phyloP scores from a whole-genome alignment of 2,797 vertebrate genomes.

The Sparus aurata region DNA sequence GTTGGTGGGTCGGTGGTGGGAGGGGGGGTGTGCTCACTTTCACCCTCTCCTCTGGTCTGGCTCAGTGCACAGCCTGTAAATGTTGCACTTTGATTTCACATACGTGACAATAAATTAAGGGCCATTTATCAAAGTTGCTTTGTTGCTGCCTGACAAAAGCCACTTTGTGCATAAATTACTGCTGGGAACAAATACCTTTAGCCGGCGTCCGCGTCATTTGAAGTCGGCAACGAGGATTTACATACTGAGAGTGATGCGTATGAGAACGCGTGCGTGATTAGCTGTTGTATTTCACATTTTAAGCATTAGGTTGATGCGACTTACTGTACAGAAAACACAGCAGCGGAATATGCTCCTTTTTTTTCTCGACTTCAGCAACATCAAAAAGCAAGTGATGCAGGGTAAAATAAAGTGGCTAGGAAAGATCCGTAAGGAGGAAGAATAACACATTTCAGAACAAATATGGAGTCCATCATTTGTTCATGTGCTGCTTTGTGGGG shows the following conservation, averaged over 20 bases:
- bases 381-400: conserved; percentile 27
- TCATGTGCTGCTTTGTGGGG: conserved; percentile 17
- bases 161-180: conserved; percentile 95
- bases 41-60: conserved; percentile 88
- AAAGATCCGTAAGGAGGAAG: not conserved
- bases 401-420: conserved; percentile 3
- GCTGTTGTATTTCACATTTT: conserved; percentile 59
- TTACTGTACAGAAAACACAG: conserved; percentile 23
- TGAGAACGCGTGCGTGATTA: conserved; percentile 52
- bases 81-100: conserved; percentile 96
- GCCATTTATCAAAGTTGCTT: conserved; percentile 93
- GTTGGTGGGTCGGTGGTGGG: no score
- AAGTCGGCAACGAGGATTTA: conserved; percentile 91
- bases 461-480: not conserved
- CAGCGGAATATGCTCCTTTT: conserved; percentile 5
- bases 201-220: conserved; percentile 87
- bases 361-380: conserved; percentile 4
- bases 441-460: not conserved
- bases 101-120: conserved; percentile 97
- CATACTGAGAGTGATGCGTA: conserved; percentile 75
- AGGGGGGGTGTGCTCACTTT: conserved; percentile 55
- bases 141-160: conserved; percentile 90
- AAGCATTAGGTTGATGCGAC: conserved; percentile 41
- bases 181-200: conserved; percentile 91
- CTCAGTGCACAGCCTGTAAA: conserved; percentile 94